A percentile compares a stretch with the other conserved stretches of the same genome.
phyloP scores from a whole-genome alignment of 2,797 vertebrate species.

The Tapera naevia region DNA sequence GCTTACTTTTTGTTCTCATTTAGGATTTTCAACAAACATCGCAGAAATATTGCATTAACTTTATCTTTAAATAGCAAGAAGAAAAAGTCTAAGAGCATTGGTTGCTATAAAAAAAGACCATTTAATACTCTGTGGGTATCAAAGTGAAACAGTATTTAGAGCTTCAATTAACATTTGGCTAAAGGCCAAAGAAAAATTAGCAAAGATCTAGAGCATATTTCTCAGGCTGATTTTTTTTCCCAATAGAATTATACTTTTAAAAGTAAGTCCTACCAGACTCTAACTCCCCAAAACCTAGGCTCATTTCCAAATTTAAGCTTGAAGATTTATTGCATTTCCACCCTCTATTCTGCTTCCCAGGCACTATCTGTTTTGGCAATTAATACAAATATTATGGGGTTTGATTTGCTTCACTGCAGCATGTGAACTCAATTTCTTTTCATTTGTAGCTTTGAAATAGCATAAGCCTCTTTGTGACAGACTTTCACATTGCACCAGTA shows the following conservation, averaged over 20 bases:
- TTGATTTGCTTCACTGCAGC: constrained; percentile 71
- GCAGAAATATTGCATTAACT: constrained; percentile 14
- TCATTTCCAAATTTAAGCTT: constrained; percentile 54
- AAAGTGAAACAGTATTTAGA: constrained; percentile 41
- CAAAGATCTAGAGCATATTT: constrained; percentile 8
- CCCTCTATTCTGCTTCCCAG: constrained; percentile 52
- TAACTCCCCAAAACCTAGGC: constrained; percentile 18
- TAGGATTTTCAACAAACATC: neutral
- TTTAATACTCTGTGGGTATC: constrained; percentile 23
- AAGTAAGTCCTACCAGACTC: constrained; percentile 14
- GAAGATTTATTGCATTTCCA: constrained; percentile 53
- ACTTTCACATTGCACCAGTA: constrained; percentile 25
- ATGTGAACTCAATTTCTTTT: constrained; percentile 76
- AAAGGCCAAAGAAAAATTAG: constrained; percentile 12
- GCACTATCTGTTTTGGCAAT: constrained; percentile 66
- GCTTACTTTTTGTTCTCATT: neutral
- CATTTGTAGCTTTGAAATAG: constrained; percentile 66
- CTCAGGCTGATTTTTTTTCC: constrained; percentile 6
- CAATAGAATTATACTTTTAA: constrained; percentile 56
- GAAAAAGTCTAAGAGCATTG: neutral
- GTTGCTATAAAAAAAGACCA: neutral
- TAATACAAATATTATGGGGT: constrained; percentile 70
- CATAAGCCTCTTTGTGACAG: constrained; percentile 69
- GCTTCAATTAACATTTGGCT: constrained; percentile 43
- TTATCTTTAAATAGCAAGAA: constrained; percentile 16